phyloP scores from a whole-genome alignment of 2,113 vertebrate species.

The Phocoena sinus region DNA sequence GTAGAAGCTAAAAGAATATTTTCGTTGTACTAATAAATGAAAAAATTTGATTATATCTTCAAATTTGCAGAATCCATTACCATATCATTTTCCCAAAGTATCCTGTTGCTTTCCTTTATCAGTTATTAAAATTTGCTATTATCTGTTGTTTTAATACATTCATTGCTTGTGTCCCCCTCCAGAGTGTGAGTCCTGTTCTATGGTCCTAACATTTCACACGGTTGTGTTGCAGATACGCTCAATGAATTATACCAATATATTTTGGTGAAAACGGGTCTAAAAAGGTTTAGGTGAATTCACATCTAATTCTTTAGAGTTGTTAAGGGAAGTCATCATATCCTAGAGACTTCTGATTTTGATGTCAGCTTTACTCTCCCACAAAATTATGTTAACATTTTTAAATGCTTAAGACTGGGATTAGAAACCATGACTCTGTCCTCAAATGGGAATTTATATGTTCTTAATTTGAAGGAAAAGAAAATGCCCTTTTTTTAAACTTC shows the following conservation, averaged over 20 bases:
- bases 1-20: background rate
- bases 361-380: background rate
- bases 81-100: background rate
- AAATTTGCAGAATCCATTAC: background rate
- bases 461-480: background rate
- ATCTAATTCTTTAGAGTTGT: background rate
- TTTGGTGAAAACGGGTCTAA: background rate
- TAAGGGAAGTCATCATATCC: background rate
- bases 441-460: background rate
- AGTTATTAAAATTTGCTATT: background rate
- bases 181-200: background rate
- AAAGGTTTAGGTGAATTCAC: background rate
- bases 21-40: background rate
- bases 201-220: background rate
- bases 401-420: background rate
- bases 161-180: background rate
- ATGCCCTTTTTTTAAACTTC: background rate
- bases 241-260: background rate
- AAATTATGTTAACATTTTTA: background rate
- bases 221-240: background rate
- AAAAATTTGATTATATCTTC: background rate
- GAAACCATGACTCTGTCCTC: background rate
- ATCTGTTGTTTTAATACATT: background rate
- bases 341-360: background rate
- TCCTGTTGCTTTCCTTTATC: background rate